Evolutionary conservation across 2,888 invertebrate genomes (phyloP).

Genomic region (Epistrophe eligans): DNA sequence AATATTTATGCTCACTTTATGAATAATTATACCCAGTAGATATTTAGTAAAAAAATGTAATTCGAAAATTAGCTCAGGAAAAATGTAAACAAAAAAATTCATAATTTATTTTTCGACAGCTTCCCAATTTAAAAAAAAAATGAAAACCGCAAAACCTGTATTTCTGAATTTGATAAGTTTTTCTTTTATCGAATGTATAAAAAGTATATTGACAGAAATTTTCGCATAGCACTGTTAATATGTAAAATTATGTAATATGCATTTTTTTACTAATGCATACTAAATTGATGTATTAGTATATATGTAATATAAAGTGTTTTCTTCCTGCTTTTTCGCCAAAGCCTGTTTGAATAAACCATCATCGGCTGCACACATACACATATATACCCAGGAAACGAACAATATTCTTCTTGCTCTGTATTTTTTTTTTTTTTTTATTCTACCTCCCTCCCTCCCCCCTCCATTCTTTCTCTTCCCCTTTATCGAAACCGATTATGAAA

Average conservation of each 20-base stretch:
- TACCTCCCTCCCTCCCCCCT: background rate
- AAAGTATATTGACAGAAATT: background rate
- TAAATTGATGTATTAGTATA: slow-evolving; percentile 72
- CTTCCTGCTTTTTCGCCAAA: slow-evolving; percentile 60
- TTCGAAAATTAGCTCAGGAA: no score
- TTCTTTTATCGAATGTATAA: no score
- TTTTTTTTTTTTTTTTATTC: no score
- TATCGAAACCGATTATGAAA: slow-evolving; percentile 68
- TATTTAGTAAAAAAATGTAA: no score
- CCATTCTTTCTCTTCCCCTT: background rate
- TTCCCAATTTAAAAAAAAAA: no score
- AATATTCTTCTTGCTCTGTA: slow-evolving; percentile 19
- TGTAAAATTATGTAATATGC: background rate
- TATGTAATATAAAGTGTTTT: slow-evolving; percentile 65
- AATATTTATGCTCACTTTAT: no score
- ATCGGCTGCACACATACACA: no score
- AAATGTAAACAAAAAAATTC: no score
- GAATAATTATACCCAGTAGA: no score
- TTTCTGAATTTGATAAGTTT: no score
- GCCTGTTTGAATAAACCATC: slow-evolving; percentile 31
- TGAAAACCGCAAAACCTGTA: no score
- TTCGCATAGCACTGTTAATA: background rate
- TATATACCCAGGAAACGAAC: slow-evolving; percentile 3
- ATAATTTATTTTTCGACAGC: no score
- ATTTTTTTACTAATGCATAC: slow-evolving; percentile 59